Evolutionary conservation across 2,113 vertebrate species (phyloP), one percentile per base, ranked within the genome.

Genomic region (Anhinga anhinga): DNA sequence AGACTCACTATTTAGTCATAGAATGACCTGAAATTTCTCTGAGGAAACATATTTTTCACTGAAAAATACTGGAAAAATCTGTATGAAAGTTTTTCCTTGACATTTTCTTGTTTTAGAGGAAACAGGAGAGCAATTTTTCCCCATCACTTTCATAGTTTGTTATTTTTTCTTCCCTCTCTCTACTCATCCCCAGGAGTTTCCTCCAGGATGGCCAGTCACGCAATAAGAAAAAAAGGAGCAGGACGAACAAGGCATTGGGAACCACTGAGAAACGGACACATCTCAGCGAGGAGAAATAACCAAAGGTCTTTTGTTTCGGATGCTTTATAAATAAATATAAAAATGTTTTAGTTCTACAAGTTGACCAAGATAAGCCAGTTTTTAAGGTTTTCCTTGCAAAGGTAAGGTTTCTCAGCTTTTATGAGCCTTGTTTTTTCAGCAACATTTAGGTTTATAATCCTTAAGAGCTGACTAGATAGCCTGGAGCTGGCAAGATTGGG

Each of bases 11-110:
- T 63, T 88, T 92, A 92, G 96, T 66, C 80, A 73, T 5, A 80
- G 80, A 93, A 81, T 32, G 71, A 88, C 80, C 93, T 53, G 82
- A 93, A 95, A 88, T 95, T 95, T 88, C 94, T 92, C 95, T 1
- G 17, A 92, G 85, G 82, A 78, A 85, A 92, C 30, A 40, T 47
- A 29, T 69, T 86, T 96, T 85, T 76, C 58, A 62, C 59, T 44
- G 30, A 96, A 91, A 95, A 95, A 86, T 19, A n/a, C 30, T 49
- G 61, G 13, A 32, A 89, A 91, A 85, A 80, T 65, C 53, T 5
- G 40, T 34, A 61, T 32, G 61, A 63, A 94, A 91, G 82, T 79
- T 96, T 94, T 92, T 47, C 69, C 69, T 40, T 55, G 84, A 44
- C 66, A 32, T 89, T 84, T 72, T 42, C 72, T 32, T 63, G 66